Evolutionary conservation across 64 coral and sea anemone genomes (phyloP).

Genomic region (Cladopsammia gracilis): DNA sequence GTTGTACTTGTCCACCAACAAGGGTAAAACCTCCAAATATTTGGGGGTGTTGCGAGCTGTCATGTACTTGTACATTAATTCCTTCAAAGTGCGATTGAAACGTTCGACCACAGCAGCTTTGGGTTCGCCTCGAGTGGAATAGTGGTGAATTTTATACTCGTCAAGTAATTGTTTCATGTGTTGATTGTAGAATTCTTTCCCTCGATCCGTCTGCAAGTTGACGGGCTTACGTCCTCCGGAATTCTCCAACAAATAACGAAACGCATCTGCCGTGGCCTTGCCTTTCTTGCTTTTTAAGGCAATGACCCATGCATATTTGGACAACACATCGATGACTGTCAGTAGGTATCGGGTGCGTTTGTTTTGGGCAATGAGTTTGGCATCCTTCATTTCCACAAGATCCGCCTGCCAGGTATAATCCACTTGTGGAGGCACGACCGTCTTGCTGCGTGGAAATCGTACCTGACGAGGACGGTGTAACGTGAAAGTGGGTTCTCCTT

Average conservation of each 20-base stretch:
- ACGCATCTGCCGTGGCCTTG: neutral
- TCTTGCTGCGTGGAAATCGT: no score
- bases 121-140: neutral
- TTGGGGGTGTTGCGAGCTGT: no score
- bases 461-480: no score
- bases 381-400: neutral
- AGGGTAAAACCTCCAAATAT: no score
- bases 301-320: neutral
- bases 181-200: neutral
- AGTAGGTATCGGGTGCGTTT: neutral
- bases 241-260: conserved; percentile 7
- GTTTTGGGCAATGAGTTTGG: neutral
- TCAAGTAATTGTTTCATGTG: neutral
- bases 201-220: conserved; percentile 6
- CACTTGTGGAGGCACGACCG: no score
- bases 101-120: neutral
- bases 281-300: neutral
- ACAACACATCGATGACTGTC: neutral
- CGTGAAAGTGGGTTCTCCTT: no score
- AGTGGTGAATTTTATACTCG: conserved; percentile 4
- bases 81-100: no score
- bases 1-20: no score
- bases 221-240: neutral
- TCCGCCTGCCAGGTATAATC: no score
- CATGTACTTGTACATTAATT: no score